Conservation (phyloP, 2,888 invertebrate species). For the Eledona agricola region DNA sequence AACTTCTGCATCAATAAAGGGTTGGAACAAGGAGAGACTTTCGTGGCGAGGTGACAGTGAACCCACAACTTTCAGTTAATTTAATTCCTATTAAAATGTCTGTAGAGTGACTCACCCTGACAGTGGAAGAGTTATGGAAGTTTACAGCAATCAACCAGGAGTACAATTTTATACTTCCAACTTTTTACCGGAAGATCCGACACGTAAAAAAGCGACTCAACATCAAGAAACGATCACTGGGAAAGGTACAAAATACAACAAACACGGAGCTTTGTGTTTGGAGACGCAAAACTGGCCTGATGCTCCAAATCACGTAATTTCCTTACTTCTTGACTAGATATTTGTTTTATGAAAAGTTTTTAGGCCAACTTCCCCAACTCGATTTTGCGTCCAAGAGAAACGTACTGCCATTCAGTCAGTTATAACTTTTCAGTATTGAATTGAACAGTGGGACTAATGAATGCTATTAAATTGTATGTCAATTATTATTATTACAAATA, state of each 20-base stretch:
- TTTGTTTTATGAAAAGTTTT: slow-evolving; percentile 58
- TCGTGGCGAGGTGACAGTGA: slow-evolving; percentile 70
- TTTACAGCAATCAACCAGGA: slow-evolving; percentile 88
- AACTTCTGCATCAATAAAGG: slow-evolving; percentile 80
- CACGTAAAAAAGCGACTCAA: slow-evolving; percentile 44
- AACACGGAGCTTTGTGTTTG: slow-evolving; percentile 79
- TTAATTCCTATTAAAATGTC: too few relatives aligned
- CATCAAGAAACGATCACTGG: slow-evolving; percentile 44
- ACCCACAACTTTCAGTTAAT: neutral
- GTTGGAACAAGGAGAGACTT: slow-evolving; percentile 66
- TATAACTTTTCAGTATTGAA: slow-evolving; percentile 54
- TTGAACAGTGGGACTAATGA: slow-evolving; percentile 4
- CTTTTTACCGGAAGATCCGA: slow-evolving; percentile 69
- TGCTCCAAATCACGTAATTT: slow-evolving; percentile 81
- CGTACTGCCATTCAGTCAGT: slow-evolving; percentile 70
- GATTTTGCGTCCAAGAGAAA: slow-evolving; percentile 75
- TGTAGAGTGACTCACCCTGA: slow-evolving; percentile 73
- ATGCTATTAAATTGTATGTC: neutral
- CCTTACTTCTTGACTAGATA: slow-evolving; percentile 4
- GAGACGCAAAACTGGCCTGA: slow-evolving; percentile 95
- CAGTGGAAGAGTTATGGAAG: slow-evolving; percentile 79
- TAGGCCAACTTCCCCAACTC: slow-evolving; percentile 80
- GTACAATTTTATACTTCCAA: slow-evolving; percentile 91
- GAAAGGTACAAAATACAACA: slow-evolving; percentile 51
- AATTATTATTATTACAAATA: slow-evolving; percentile 2